Percentiles rank a stretch among this genome's conserved stretches.
Evolutionary conservation across 2,797 vertebrate species (phyloP).

Genomic region (Helicolenus hilgendorfi): DNA sequence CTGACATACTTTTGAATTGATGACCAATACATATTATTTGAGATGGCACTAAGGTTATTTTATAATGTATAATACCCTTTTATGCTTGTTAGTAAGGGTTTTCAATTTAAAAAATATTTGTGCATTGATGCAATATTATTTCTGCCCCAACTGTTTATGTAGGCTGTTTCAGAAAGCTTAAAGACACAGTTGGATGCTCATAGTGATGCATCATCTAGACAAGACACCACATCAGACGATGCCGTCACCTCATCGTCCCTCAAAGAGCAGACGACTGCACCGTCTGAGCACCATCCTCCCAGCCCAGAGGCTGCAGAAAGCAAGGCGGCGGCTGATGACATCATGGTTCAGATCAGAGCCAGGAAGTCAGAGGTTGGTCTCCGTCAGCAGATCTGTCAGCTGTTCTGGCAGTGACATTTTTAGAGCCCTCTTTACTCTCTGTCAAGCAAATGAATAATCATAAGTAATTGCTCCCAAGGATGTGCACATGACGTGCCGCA

Average conservation of each 20-base stretch:
- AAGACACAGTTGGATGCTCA: conserved; percentile 85
- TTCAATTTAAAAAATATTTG: background rate
- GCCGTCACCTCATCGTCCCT: conserved; percentile 67
- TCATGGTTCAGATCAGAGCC: conserved; percentile 96
- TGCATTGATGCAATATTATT: background rate
- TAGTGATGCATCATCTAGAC: conserved; percentile 52
- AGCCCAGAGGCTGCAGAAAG: conserved; percentile 73
- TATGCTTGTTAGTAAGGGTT: background rate
- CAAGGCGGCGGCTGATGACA: conserved; percentile 88
- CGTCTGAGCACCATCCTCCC: conserved; percentile 65
- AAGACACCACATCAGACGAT: conserved; percentile 59
- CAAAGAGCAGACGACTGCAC: conserved; percentile 65
- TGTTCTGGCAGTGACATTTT: conserved; percentile 72
- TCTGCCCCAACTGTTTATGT: conserved; percentile 1
- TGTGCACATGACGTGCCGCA: conserved; percentile 75
- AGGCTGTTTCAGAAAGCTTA: conserved; percentile 94
- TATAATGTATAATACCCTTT: background rate
- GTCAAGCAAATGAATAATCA: conserved; percentile 87
- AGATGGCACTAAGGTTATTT: background rate
- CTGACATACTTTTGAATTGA: background rate
- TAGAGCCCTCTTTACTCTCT: conserved; percentile 75
- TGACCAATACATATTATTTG: background rate
- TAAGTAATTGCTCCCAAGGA: conserved; percentile 84
- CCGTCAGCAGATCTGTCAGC: conserved; percentile 72
- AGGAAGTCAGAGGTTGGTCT: conserved; percentile 96